Conservation (phyloP, 2,113 vertebrate genomes). For the Neotoma lepida region DNA sequence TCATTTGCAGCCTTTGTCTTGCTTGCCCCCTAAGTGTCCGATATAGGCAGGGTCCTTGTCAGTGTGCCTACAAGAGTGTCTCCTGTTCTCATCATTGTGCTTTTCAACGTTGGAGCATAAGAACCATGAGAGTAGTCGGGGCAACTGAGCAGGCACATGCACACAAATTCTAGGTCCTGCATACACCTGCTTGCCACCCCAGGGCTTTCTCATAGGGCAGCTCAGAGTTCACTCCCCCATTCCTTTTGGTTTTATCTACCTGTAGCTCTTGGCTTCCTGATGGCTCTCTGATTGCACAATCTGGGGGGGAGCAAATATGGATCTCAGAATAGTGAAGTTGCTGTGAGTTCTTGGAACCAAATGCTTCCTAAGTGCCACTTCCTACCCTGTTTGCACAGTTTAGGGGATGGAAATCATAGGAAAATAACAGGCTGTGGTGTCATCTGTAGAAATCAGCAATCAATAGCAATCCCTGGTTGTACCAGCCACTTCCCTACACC, state of each 20-base stretch:
- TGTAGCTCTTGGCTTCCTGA: neutral
- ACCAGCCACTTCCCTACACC: no score
- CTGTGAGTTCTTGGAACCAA: neutral
- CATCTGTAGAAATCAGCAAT: neutral
- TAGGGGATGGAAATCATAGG: neutral
- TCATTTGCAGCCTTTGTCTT: neutral
- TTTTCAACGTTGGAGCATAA: neutral
- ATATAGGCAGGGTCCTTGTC: neutral
- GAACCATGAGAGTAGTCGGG: no score
- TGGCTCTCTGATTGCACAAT: neutral
- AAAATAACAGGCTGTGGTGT: neutral
- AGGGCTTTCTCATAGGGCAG: rapidly evolving
- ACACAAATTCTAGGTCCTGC: neutral
- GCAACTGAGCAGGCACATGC: neutral
- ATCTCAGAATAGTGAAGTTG: neutral
- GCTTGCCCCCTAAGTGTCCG: neutral
- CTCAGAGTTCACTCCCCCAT: neutral
- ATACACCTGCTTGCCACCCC: neutral
- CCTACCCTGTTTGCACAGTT: neutral
- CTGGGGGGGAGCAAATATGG: neutral
- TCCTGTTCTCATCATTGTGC: neutral
- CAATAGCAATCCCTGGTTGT: neutral
- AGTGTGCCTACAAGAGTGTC: neutral
- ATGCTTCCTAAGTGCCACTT: neutral
- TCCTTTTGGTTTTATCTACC: neutral